These are phyloP conservation scores for Aromia moschata DNA, from an alignment of 2,888 invertebrate species.

Conservation along the genomic window DNA sequence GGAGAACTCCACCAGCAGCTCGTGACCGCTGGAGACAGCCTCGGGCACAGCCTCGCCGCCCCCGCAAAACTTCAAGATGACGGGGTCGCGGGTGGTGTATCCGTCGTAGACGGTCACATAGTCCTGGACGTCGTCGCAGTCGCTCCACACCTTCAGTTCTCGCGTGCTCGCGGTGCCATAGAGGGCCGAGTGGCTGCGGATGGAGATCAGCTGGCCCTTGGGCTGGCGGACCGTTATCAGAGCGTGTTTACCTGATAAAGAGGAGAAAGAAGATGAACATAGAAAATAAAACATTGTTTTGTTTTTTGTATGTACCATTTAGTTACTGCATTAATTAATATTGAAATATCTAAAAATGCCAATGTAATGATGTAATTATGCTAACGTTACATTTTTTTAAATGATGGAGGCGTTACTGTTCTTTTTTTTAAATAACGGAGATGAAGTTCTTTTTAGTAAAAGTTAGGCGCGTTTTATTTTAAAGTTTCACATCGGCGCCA, in stretches of 20 bases:
- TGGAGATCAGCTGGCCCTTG: conserved; percentile 85
- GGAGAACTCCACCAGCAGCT: conserved; percentile 88
- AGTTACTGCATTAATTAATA: no score
- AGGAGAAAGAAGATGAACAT: no score
- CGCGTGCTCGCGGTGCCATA: conserved; percentile 67
- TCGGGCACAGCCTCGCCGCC: conserved; percentile 88
- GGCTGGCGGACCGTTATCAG: conserved; percentile 86
- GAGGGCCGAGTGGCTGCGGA: conserved; percentile 79
- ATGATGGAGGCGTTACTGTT: no score
- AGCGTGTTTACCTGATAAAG: conserved; percentile 88
- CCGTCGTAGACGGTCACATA: conserved; percentile 90
- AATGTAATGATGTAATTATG: no score
- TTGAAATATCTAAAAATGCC: no score
- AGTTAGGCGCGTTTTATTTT: no score
- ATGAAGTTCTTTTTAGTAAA: no score
- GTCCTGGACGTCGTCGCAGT: conserved; percentile 85
- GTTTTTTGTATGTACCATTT: no score
- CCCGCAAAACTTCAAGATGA: conserved; percentile 89
- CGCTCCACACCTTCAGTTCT: conserved; percentile 76
- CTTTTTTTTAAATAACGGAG: no score
- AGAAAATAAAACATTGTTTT: no score
- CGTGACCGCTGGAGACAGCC: conserved; percentile 87
- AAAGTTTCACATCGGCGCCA: no score
- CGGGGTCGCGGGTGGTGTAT: conserved; percentile 87
- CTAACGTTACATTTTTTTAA: no score